phyloP scores from a whole-genome alignment of 2,113 vertebrate genomes.

The Labeo rohita region DNA sequence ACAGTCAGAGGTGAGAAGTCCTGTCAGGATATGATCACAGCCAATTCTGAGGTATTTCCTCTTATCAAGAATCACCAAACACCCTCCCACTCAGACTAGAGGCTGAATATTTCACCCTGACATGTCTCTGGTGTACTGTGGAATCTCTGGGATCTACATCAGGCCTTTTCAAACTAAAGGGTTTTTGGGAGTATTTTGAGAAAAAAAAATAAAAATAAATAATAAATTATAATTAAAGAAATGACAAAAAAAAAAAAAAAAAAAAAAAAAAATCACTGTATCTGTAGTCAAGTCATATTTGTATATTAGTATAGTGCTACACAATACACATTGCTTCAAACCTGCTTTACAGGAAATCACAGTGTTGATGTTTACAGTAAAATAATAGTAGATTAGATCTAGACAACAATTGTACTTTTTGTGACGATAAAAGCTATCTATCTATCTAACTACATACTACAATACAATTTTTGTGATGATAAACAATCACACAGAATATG shows the following conservation, averaged over 20 bases:
- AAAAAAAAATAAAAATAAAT: not conserved
- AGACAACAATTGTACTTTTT: not conserved
- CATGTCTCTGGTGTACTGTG: slow-evolving; percentile 14
- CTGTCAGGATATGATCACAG: slow-evolving; percentile 70
- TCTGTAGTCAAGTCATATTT: not conserved
- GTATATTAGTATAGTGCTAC: not conserved
- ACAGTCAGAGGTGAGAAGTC: slow-evolving; percentile 56
- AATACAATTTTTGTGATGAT: no score
- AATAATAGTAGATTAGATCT: not conserved
- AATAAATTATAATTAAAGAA: no score
- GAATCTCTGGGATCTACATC: slow-evolving; percentile 3
- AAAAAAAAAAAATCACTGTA: not conserved
- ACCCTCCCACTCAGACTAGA: slow-evolving; percentile 44
- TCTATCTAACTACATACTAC: no score
- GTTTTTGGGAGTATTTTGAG: not conserved
- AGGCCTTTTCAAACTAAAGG: not conserved
- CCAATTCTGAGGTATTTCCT: slow-evolving; percentile 77
- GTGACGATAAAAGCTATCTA: not conserved
- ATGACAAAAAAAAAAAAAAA: no score
- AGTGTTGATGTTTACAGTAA: not conserved
- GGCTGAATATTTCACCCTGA: slow-evolving; percentile 15
- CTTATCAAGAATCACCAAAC: slow-evolving; percentile 59
- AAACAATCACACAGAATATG: no score
- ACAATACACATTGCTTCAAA: not conserved
- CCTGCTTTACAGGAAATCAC: not conserved